Evolutionary conservation across 2,888 invertebrate genomes (phyloP).

Genomic region (Meloe dianella): DNA sequence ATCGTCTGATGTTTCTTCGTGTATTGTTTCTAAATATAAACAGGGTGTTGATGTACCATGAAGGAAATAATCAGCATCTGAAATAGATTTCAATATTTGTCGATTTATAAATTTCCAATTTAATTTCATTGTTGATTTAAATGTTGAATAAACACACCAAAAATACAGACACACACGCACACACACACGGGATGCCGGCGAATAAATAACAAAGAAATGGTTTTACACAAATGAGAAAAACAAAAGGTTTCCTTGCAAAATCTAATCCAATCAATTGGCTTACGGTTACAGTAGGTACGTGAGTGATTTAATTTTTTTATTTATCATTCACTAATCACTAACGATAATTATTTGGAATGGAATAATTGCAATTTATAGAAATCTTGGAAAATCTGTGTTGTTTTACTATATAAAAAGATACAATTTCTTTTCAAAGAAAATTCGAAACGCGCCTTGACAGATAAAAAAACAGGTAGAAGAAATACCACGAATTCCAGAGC

Average conservation of each 20-base stretch:
- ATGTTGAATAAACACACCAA: not conserved
- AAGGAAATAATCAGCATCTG: slow-evolving; percentile 61
- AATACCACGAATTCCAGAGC: not conserved
- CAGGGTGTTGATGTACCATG: slow-evolving; percentile 61
- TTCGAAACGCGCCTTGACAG: not conserved
- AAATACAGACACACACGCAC: not conserved
- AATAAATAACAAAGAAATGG: not conserved
- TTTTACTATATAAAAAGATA: too few relatives aligned
- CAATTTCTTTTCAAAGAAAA: not conserved
- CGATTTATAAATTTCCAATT: not conserved
- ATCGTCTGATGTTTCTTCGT: slow-evolving; percentile 89
- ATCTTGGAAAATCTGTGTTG: not conserved
- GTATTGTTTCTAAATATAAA: slow-evolving; percentile 82
- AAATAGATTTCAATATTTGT: slow-evolving; percentile 30
- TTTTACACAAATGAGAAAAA: not conserved
- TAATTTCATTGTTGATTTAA: not conserved
- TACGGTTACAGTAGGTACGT: not conserved
- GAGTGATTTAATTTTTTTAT: not conserved
- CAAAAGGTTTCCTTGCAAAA: slow-evolving; percentile 1
- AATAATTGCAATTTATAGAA: not conserved
- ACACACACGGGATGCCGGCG: not conserved
- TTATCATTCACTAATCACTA: too few relatives aligned
- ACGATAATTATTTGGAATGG: not conserved
- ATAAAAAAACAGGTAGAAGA: not conserved
- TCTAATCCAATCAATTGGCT: not conserved